Conservation (phyloP, 2,113 vertebrate species). For the Orthonyx spaldingii region DNA sequence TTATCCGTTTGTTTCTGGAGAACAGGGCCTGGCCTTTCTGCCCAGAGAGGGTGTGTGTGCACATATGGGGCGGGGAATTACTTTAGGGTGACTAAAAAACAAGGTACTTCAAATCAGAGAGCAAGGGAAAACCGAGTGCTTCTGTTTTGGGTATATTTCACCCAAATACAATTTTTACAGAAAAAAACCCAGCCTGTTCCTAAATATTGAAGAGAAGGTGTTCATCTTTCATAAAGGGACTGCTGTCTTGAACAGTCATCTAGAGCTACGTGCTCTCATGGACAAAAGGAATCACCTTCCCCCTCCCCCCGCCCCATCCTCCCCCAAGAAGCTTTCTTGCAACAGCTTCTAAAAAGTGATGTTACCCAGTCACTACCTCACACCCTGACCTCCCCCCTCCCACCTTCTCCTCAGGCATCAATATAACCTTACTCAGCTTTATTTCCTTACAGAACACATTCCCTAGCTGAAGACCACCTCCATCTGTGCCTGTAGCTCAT, state of each 20-base stretch:
- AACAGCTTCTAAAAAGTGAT: neutral
- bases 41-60: fast-evolving
- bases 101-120: neutral
- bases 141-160: neutral
- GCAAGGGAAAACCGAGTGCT: neutral
- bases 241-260: neutral
- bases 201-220: neutral
- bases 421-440: too few relatives aligned
- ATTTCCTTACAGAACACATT: neutral
- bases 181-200: neutral
- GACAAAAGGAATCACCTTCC: neutral
- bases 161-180: neutral
- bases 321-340: neutral
- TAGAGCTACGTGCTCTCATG: neutral
- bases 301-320: too few relatives aligned
- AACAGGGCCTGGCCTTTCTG: neutral
- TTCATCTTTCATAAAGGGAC: neutral
- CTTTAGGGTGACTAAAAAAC: neutral
- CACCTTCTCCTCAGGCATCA: neutral
- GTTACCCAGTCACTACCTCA: neutral
- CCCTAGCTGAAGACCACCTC: neutral
- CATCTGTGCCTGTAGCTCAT: neutral
- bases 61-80: fast-evolving
- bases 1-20: neutral
- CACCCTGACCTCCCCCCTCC: neutral